Evolutionary conservation across 2,797 vertebrate species (phyloP), one percentile per base, ranked within the genome.

Genomic region (Gambusia yucatana): DNA sequence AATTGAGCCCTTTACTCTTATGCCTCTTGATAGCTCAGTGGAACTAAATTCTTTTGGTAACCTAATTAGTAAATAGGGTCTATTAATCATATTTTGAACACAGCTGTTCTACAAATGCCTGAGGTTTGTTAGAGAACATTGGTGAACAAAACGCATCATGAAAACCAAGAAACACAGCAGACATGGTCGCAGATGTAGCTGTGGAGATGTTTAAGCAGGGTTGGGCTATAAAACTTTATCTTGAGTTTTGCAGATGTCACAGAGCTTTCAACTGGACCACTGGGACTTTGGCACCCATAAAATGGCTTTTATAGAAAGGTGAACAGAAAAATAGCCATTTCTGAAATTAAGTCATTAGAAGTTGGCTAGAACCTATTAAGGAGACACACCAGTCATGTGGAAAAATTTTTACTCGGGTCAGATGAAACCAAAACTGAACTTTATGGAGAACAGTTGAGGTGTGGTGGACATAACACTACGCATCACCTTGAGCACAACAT

Each of bases 141-240:
- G 41, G 9, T 41, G 39, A 25, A 41, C 17, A 67, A 25, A 67
- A 4, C 22, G 1, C 61, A 65, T 22, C 33, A 22, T 4, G 8
- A 39, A 39, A 65, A 20, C 33, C 61, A 39, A 36, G 3, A 36
- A 65, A 39, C 33, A 39, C 59, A 22, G 33, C 17, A 65, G 33
- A 65, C 1, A 4, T 52, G 33, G 3, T 65, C 36, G 10, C 5
- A 14, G 17, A 39, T 10, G 36, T 20, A 65, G 61, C 33, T 39
- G 33, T 65, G 61, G 33, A 65, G 61, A 65, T 65, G 61, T 39
- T 65, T 2, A 65, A 65, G 61, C 61, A 65, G 61, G 61, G 7
- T 33, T 28, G 28, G 55, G 55, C 36, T 63, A 8, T 7, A 16
- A 33, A 33, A 33, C 30, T 20, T 33, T 22, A 65, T 65, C 16